Evolutionary conservation across 2,888 invertebrate genomes (phyloP), one percentile per base, ranked within the genome.

Genomic region (Tachystola acroxantha): DNA sequence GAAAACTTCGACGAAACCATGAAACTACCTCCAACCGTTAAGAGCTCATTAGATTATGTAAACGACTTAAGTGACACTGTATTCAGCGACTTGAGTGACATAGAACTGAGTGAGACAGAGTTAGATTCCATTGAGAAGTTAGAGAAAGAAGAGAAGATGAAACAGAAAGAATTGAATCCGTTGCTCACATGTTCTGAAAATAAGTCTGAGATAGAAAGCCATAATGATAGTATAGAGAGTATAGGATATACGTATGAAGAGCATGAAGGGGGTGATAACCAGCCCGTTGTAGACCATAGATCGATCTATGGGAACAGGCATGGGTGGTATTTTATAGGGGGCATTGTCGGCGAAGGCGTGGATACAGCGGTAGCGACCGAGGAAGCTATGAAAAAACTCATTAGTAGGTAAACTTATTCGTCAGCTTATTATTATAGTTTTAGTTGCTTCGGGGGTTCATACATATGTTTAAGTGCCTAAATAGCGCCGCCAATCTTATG

Each of bases 271-370:
- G 81, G 81, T 33, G 91, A 91, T 56, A 88, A 84, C 53, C 89
- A 88, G 50, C 88, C 89, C 11, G 87, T 92, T 33, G 73, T 88
- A 20, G 92, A 92, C 62, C 88, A 86, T 48, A 88, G 91, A 39
- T 85, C 88, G 53, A 90, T 91, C 43, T 90, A 89, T 42, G 89
- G 88, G 32, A 93, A 93, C 73, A 88, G 87, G 59, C 91, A 91
- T 42, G 96, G 96, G 29, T 96, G 96, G 95, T 90, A 92, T 71
- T 96, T 94, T 90, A 90, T 95, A 36, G 93, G 94, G 11, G 94
- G 94, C 24, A 89, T 96, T 39, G 91, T 92, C 44, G 95, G 95
- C 12, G 89, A 90, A 56, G 90, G 92, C 35, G 64, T 82, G 9
- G 91, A 91, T 62, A 88, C 91, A 7, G 87, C 87, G 39, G 75